A percentile compares a stretch with the other conserved stretches of the same genome.
These are phyloP conservation scores for Meteorus colon DNA, from an alignment of 2,888 invertebrate species.

Conservation along the genomic window DNA sequence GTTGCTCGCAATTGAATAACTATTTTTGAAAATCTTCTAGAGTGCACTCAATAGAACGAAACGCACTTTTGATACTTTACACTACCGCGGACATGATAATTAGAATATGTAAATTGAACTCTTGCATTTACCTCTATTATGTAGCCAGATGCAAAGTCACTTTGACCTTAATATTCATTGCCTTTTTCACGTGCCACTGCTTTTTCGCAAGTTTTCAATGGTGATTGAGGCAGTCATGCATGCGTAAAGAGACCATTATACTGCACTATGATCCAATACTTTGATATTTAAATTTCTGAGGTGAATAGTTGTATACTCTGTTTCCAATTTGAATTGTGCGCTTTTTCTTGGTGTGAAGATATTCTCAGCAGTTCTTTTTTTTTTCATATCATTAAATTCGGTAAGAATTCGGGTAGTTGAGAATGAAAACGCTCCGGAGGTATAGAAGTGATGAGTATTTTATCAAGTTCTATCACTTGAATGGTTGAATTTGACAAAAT, in stretches of 20 bases:
- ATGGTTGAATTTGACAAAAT: too few species aligned
- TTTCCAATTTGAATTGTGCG: too few species aligned
- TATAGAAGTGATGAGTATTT: too few species aligned
- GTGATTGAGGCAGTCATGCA: neutral
- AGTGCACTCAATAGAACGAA: too few species aligned
- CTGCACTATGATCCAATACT: neutral
- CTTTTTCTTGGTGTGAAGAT: too few species aligned
- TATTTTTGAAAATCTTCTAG: neutral
- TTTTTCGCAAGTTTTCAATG: neutral
- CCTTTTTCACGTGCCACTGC: neutral
- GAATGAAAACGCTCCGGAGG: too few species aligned
- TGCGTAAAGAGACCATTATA: neutral
- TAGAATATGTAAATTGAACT: neutral
- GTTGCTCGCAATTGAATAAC: neutral
- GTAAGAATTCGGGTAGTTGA: too few species aligned
- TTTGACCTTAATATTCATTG: slow-evolving; percentile 15
- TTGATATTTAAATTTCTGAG: neutral
- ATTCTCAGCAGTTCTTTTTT: too few species aligned
- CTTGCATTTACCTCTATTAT: neutral
- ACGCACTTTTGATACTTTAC: neutral
- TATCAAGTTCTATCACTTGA: too few species aligned
- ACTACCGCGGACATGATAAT: neutral
- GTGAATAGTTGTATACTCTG: neutral
- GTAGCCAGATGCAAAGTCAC: neutral
- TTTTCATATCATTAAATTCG: too few species aligned